A percentile compares a stretch with the other conserved stretches of the same genome.
phyloP scores from a whole-genome alignment of 2,113 vertebrate species.

The Phaethornis superciliosus region DNA sequence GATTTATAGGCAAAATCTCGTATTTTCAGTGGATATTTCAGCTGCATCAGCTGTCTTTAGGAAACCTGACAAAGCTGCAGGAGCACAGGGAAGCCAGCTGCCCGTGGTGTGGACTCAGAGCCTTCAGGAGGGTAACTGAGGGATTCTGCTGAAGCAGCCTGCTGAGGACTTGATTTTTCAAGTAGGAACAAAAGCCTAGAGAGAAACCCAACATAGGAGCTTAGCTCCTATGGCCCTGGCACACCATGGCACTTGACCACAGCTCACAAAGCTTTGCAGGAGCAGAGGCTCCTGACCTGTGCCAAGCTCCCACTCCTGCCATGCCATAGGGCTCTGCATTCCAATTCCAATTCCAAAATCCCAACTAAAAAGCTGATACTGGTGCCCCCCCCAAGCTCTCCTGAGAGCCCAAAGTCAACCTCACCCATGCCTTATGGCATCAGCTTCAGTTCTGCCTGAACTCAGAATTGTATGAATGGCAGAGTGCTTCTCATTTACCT shows the following conservation, averaged over 20 bases:
- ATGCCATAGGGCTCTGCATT: background rate
- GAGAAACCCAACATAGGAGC: background rate
- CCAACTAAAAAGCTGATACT: background rate
- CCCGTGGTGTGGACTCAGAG: too few species aligned
- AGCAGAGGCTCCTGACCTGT: background rate
- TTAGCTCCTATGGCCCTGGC: background rate
- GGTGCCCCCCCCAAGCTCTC: background rate
- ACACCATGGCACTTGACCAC: background rate
- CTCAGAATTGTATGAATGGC: background rate
- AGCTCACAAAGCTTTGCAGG: rapidly evolving
- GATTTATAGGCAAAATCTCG: background rate
- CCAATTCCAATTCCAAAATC: too few species aligned
- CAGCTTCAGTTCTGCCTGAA: rapidly evolving
- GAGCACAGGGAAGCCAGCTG: background rate
- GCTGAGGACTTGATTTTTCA: background rate
- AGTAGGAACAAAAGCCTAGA: background rate
- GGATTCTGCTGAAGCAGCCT: background rate
- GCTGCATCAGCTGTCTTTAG: background rate
- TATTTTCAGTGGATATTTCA: background rate
- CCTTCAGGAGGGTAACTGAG: background rate
- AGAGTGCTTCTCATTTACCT: background rate
- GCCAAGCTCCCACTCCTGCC: background rate
- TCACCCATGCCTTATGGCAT: rapidly evolving
- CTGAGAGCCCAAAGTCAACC: rapidly evolving
- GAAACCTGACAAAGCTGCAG: too few species aligned